Evolutionary conservation across 2,888 invertebrate species (phyloP), one percentile per base, ranked within the genome.

Genomic region (Ichneumoninae sp.): DNA sequence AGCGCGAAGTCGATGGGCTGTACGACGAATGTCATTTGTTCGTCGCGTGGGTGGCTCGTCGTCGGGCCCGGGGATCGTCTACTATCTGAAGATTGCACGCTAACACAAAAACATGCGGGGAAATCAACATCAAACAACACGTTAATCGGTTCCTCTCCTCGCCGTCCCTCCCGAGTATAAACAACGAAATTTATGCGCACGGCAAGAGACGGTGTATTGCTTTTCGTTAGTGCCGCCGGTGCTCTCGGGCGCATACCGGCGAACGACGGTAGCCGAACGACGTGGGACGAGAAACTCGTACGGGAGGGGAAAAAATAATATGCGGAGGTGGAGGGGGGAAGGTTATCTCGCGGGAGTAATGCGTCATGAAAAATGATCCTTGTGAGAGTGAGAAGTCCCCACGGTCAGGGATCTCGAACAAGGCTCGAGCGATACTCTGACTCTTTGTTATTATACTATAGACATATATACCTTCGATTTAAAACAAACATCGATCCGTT

Each of bases 351-450:
- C 82, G 88, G 86, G 87, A 88, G 86, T 89, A 80, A 84, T 86
- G 89, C 88, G 89, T 87, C 86, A 81, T 90, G 91, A 91, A 92
- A 93, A 92, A 90, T 87, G 90, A 93, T 93, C 91, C 89, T 87
- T 91, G 91, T 90, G 92, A 90, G 91, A 91, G 88, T 87, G 86
- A 82, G 76, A 80, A 62, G 79, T 65, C 66, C 84, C 86, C 83
- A 86, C 85, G 86, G 86, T 83, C 86, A 87, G 84, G 83, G 83
- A 85, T 85, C 87, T 84, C 78, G 68, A 50, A 50, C 77, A 69
- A 86, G 82, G 78, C 82, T 83, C 71, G 65, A 79, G 81, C 75
- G 81, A 81, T 84, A 87, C 33, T 36, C 26, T 50, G 36, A 75
- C 62, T 65, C 74, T 62, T 47, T 54, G 65, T 74, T 74, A 52